These are phyloP conservation scores for Willisornis vidua DNA, from an alignment of 2,113 vertebrate species.

Conservation along the genomic window DNA sequence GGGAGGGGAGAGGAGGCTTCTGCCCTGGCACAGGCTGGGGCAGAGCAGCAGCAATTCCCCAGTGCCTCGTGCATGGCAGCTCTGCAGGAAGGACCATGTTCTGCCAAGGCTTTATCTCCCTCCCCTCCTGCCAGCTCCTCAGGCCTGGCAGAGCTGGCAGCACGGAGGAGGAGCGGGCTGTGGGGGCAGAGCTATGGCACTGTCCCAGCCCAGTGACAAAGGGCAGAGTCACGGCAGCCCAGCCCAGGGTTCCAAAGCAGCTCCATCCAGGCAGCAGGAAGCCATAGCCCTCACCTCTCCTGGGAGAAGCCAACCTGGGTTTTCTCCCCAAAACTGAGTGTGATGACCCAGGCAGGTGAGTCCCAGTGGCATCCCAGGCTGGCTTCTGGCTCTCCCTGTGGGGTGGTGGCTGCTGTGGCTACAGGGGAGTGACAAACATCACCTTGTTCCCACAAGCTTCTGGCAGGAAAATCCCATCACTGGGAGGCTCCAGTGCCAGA, in stretches of 20 bases:
- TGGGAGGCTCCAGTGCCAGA: fast-evolving
- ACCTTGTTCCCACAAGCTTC: fast-evolving
- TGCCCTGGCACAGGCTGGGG: neutral
- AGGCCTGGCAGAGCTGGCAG: neutral
- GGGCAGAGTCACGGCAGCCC: neutral
- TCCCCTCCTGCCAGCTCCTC: neutral
- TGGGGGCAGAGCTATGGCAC: neutral
- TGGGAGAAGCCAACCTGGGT: neutral
- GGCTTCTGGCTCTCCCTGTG: neutral
- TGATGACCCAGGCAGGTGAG: neutral
- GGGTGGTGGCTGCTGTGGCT: neutral
- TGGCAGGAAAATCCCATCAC: neutral
- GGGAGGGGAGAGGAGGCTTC: neutral
- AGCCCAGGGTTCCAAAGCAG: neutral
- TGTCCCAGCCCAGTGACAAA: neutral
- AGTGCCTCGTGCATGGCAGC: neutral
- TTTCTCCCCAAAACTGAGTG: neutral
- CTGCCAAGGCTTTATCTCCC: neutral
- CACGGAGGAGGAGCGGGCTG: neutral
- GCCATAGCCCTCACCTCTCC: neutral
- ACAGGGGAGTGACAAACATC: neutral
- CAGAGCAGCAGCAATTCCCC: neutral
- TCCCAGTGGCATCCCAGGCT: neutral
- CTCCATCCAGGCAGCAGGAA: neutral
- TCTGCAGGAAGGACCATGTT: neutral